Evolutionary conservation across 2,888 invertebrate genomes (phyloP), one percentile per base, ranked within the genome.

Genomic region (Gisinianus flammeolus): DNA sequence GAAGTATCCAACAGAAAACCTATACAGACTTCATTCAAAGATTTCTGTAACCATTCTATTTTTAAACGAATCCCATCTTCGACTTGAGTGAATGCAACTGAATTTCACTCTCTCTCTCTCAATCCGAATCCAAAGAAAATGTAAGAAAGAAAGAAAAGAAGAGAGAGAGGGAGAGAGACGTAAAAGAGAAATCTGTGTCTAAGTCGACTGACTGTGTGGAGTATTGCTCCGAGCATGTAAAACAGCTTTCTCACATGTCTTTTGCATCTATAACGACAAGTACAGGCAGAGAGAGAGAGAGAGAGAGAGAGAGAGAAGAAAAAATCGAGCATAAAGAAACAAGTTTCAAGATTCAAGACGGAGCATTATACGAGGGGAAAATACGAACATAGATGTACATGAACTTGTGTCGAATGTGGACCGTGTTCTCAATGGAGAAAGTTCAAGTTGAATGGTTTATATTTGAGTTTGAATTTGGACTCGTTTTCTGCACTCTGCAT

Each of bases 51-150:
- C 24, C 62, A 62, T 62, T 22, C 62, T 28, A 62, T 62, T 62
- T 62, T 62, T 62, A 62, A 62, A 26, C 62, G 62, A 44, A 62
- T 62, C 62, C 62, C 62, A 62, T 62, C 62, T 62, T 62, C 62
- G 26, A 62, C 26, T 26, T 62, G 62, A 62, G 62, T 62, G 26
- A 62, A 26, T 62, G 62, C 26, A 62, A 26, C 26, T 62, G 16
- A 26, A 62, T 62, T 62, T 62, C 28, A 10, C 26, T 62, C 1
- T 28, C 10, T 24, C 28, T 62, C 26, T 62, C 4, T 62, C 58
- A 24, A n/a, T 8, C 44, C 44, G 19, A 44, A 44, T 44, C 44
- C 44, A 44, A 44, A 44, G 44, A 12, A 26, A 26, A 62, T 12
- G 28, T 28, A 62, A 62, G 28, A 12, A 58, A 62, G 26, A 28